Evolutionary conservation across 2,797 vertebrate genomes (phyloP), one percentile per base, ranked within the genome.

Genomic region (Lepus oiostolus): DNA sequence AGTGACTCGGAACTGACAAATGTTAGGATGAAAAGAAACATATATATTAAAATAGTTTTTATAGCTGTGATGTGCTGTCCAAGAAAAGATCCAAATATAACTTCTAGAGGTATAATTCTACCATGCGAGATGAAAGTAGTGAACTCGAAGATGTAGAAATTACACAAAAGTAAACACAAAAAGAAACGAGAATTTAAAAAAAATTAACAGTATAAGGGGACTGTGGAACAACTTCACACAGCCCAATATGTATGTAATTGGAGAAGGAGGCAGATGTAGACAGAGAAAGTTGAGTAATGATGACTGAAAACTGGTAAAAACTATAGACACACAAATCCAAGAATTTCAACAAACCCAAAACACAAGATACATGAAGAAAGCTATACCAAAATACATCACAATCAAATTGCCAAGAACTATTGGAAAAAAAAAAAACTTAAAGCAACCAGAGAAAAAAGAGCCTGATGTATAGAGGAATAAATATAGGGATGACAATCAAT

Each of bases 141-240:
- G 38, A 95, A 10, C 60, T 75, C 28, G 52, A 75, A 93, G 38
- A 54, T 28, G 74, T 63, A 75, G 50, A 89, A 90, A 75, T 68
- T 24, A 81, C 4, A 62, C 8, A 74, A 7, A 71, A 21, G 50
- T 24, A 38, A 84, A 30, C 47, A 71, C 17, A 28, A 70, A 52
- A n/a, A 38, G 11, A 74, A 63, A 50, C 54, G 12, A 79, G 6
- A 60, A 70, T 68, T 21, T 3, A 30, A 50, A 74, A 30, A 60
- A 60, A 32, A 42, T n/a, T 12, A 75, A 35, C 22, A n/a, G 35
- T 22, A 26, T 47, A 30, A 35, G 5, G 65, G 30, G n/a, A 26
- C 70, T 5, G 0, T 52, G n/a, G 14, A 16, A n/a, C 4, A 84
- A 35, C 13, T 77, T 67, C 3, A 3, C 4, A 26, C 16, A 30